Evolutionary conservation across 2,113 vertebrate genomes (phyloP).

Genomic region (Sminthopsis crassicaudata): DNA sequence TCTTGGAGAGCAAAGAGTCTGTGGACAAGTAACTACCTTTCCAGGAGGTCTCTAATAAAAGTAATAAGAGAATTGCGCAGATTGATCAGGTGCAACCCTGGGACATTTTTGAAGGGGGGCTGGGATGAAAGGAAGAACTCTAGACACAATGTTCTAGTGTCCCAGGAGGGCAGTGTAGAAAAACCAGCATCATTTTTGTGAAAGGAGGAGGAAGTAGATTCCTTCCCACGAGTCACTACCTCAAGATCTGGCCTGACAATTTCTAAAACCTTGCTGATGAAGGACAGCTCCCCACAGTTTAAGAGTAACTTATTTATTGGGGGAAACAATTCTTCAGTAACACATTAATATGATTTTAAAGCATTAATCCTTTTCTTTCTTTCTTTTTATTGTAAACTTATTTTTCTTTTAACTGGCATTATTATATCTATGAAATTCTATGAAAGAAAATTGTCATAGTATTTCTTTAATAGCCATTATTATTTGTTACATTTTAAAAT

Average conservation of each 20-base stretch:
- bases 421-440: background rate
- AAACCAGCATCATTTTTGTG: background rate
- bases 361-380: background rate
- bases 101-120: background rate
- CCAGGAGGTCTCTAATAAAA: background rate
- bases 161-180: background rate
- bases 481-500: background rate
- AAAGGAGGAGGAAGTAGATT: background rate
- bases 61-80: background rate
- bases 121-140: background rate
- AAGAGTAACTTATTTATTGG: background rate
- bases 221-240: background rate
- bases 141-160: background rate
- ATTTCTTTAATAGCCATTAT: background rate
- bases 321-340: background rate
- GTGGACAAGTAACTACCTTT: background rate
- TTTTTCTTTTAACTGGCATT: background rate
- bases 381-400: background rate
- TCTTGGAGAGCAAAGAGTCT: background rate
- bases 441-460: background rate
- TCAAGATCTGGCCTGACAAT: background rate
- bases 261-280: background rate
- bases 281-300: background rate
- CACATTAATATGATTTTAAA: background rate
- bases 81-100: background rate